Evolutionary conservation across 1,140 invertebrate genomes (phyloP).

Genomic region (Linepithema humile): DNA sequence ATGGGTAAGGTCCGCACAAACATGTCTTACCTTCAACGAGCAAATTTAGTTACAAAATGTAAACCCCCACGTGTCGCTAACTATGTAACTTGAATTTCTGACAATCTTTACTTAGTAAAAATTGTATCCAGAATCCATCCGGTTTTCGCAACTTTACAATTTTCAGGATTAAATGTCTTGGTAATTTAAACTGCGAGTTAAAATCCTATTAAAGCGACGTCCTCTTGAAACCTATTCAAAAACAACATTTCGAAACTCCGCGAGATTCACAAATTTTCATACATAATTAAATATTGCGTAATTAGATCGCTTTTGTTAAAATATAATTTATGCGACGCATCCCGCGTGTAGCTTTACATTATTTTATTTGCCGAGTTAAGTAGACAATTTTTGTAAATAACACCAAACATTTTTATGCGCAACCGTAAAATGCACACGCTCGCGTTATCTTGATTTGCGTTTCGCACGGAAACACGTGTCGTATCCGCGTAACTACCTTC

Average conservation of each 20-base stretch:
- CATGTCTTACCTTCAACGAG: not conserved
- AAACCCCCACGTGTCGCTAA: not conserved
- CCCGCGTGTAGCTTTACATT: not conserved
- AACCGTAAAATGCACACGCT: not conserved
- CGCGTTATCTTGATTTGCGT: not conserved
- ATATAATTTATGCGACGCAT: not conserved
- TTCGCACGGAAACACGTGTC: constrained; percentile 14
- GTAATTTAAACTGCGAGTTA: not conserved
- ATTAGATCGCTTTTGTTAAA: not conserved
- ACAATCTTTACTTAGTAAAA: not conserved
- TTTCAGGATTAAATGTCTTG: not conserved
- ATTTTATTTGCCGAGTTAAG: not conserved
- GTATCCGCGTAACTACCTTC: not conserved
- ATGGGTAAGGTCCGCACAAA: constrained; percentile 3
- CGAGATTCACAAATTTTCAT: not conserved
- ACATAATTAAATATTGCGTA: not conserved
- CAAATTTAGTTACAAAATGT: not conserved
- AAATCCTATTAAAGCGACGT: not conserved
- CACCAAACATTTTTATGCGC: not conserved
- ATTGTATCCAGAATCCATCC: not conserved
- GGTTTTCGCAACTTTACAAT: not conserved
- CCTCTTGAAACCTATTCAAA: not conserved
- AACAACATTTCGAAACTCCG: not conserved
- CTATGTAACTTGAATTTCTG: not conserved
- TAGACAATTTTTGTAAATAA: not conserved